phyloP scores from a whole-genome alignment of 2,797 vertebrate genomes.

The Bradypus variegatus region DNA sequence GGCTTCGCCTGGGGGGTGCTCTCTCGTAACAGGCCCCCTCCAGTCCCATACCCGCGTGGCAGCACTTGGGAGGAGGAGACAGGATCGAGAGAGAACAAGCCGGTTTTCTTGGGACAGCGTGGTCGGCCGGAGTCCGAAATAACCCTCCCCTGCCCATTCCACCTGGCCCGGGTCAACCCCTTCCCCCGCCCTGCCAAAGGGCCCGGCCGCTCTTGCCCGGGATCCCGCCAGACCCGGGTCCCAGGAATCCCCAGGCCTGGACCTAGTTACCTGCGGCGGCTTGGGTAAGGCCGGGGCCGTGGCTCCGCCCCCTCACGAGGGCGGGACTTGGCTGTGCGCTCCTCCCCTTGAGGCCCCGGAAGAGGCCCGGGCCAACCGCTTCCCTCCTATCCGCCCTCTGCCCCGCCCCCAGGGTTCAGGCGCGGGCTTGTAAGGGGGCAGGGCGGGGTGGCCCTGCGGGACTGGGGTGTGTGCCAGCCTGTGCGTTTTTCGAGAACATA shows the following conservation, averaged over 20 bases:
- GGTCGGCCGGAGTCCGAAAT: not conserved
- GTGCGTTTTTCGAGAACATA: not conserved
- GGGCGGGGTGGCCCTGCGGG: accelerated
- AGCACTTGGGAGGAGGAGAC: not conserved
- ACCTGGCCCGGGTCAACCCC: not conserved
- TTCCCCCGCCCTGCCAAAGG: too few species aligned
- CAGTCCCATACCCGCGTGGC: not conserved
- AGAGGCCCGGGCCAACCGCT: not conserved
- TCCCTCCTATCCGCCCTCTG: accelerated
- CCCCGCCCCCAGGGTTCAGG: accelerated
- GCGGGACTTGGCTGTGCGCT: not conserved
- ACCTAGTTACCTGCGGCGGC: slow-evolving; percentile 6
- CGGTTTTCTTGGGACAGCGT: not conserved
- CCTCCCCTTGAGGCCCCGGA: not conserved
- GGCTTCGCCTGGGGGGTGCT: not conserved
- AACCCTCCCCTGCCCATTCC: not conserved
- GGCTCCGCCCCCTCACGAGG: not conserved
- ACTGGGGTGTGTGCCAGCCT: accelerated
- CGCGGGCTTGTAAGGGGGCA: not conserved
- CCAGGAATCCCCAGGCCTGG: not conserved
- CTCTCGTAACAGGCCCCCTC: not conserved
- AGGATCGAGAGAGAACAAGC: not conserved
- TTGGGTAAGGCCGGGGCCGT: not conserved
- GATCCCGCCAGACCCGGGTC: accelerated
- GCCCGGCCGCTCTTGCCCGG: accelerated